Evolutionary conservation across 2,113 vertebrate species (phyloP).

Genomic region (Diphyllodes magnificus): DNA sequence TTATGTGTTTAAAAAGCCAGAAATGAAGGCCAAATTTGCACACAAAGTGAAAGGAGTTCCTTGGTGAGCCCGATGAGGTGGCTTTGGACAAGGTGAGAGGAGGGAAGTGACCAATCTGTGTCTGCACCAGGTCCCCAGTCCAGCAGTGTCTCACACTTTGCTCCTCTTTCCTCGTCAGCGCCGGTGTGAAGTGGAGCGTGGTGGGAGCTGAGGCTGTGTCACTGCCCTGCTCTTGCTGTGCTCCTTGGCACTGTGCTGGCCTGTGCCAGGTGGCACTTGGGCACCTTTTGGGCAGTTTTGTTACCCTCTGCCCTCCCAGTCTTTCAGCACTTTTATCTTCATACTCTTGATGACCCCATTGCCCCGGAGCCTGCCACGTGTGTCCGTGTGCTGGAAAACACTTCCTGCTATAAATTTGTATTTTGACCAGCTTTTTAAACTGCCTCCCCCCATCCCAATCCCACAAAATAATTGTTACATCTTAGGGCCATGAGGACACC

Average conservation of each 20-base stretch:
- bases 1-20: background rate
- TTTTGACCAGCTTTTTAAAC: background rate
- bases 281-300: background rate
- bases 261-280: background rate
- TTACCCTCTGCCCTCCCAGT: background rate
- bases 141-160: background rate
- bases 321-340: background rate
- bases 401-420: background rate
- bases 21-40: background rate
- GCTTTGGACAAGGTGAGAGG: background rate
- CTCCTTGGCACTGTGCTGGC: background rate
- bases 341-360: background rate
- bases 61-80: background rate
- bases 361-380: background rate
- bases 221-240: background rate
- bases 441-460: background rate
- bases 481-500: background rate
- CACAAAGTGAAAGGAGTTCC: background rate
- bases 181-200: fast-evolving
- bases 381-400: background rate
- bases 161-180: fast-evolving
- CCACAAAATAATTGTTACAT: background rate
- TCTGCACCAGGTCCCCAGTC: background rate
- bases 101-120: background rate
- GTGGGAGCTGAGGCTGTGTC: background rate